Evolutionary conservation across 2,113 vertebrate genomes (phyloP), one percentile per base, ranked within the genome.

Genomic region (Tupaia chinensis): DNA sequence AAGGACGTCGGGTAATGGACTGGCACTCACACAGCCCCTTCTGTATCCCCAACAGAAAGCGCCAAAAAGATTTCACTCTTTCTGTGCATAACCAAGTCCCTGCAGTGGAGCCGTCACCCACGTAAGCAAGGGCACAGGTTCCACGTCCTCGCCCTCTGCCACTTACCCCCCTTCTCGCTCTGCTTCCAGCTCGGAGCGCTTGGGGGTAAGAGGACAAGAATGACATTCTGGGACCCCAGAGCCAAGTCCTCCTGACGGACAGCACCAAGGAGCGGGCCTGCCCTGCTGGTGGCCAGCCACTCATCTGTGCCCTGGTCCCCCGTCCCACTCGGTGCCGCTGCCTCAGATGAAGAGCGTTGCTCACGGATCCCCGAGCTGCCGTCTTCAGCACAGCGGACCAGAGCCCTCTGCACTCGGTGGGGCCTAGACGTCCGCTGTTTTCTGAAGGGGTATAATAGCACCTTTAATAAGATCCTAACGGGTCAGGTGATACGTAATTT

Each of bases 181-280:
- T 44, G 44, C 12, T 80, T 93, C 66, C 8, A 15, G 5, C 54
- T 70, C 10, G 29, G 20, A 6, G 1, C 34, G 5, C 12, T 74
- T 61, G 72, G n/a, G n/a, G 27, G 20, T 2, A 65, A 66, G n/a
- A 2, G 58, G 44, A 60, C 73, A 23, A 23, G 53, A 53, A 23
- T 4, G 23, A 32, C 72, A 34, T 25, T 11, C 14, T 53, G 34
- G 32, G 25, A 32, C 23, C 25, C 19, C 16, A 56, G 44, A 7
- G 27, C 34, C 22, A 5, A 7, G 14, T 29, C 19, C 73, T 69
- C 5, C 17, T 54, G 23, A 9, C 82, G 61, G 19, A 25, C 65
- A 14, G 1, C 17, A 9, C 20, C 61, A 5, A 54, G 3, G 29
- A 27, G 1, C 4, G 4, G n/a, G 14, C 1, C 3, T 76, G 23